Base-by-base conservation (phyloP, 1,140 invertebrate genomes). In the Branchinecta lynchi region DNA sequence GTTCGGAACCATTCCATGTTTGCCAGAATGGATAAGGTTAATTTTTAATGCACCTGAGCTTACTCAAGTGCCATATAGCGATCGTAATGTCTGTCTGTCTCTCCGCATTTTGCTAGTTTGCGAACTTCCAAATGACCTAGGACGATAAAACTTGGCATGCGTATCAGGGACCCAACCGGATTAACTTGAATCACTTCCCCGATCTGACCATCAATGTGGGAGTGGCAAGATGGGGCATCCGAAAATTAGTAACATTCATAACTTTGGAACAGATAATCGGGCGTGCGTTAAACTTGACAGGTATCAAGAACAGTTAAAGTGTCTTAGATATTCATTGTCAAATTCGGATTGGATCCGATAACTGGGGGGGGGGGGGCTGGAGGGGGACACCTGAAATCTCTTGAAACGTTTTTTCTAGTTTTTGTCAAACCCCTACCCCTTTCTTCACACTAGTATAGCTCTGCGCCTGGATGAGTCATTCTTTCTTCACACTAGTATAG, bases 101-200 rank as follows among this genome's bases (percentile, higher is more conserved):
- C 9, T 51, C 46, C 46, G 9, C 9, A n/a, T 51, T 51, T 51
- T 51, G 46, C 46, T n/a, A 51, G 46, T 51, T 51, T 51, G n/a
- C 9, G 46, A 9, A 51, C 46, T 51, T 51, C 46, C 46, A 51
- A n/a, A n/a, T 51, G n/a, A 51, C 9, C 46, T n/a, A n/a, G n/a
- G n/a, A n/a, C n/a, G n/a, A n/a, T n/a, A n/a, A n/a, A n/a, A n/a
- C n/a, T n/a, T n/a, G n/a, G 46, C 46, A 51, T 9, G 46, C 46
- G n/a, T 51, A 51, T n/a, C 46, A 51, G 46, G 46, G n/a, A 51
- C 46, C 46, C 9, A n/a, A 51, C 46, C 46, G n/a, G 46, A 51
- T 51, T n/a, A 51, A 51, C 9, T 51, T 9, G n/a, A n/a, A 51
- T 51, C 46, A n/a, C n/a, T 51, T 51, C 46, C 46, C 46, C 46